Percentiles rank a stretch among this genome's conserved stretches.
phyloP scores from a whole-genome alignment of 2,113 vertebrate genomes.

The Hepsetus odoe region DNA sequence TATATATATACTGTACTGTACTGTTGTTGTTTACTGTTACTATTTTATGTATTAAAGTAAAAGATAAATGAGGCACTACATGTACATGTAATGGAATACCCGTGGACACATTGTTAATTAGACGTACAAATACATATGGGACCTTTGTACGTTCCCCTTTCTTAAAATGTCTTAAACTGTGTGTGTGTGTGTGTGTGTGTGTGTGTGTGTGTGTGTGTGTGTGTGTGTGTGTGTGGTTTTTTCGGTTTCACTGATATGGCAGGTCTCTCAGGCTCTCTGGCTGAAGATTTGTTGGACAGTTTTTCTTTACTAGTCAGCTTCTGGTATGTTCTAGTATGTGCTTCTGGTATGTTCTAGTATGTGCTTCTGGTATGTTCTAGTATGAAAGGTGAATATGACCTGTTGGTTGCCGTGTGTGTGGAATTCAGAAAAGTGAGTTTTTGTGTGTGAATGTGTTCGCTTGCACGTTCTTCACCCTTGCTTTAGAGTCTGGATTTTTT shows the following conservation, averaged over 20 bases:
- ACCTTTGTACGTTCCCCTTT: no score
- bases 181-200: not conserved
- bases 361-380: not conserved
- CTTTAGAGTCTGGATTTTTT: not conserved
- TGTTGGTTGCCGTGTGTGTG: not conserved
- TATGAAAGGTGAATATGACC: not conserved
- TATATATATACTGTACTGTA: no score
- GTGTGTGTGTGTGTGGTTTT: not conserved
- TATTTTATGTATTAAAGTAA: no score
- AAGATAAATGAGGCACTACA: no score
- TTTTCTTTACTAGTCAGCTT: not conserved
- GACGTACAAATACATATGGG: no score
- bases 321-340: not conserved
- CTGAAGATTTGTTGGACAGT: not conserved
- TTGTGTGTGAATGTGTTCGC: not conserved
- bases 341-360: not conserved
- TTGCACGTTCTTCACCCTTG: not conserved
- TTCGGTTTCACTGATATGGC: not conserved
- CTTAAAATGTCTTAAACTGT: no score
- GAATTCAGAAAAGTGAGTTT: not conserved
- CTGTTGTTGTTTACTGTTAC: no score
- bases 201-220: not conserved
- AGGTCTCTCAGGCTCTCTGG: not conserved
- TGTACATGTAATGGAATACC: no score
- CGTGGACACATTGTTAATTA: no score